Conservation (phyloP, 2,888 invertebrate species). For the Conops quadrifasciatus region DNA sequence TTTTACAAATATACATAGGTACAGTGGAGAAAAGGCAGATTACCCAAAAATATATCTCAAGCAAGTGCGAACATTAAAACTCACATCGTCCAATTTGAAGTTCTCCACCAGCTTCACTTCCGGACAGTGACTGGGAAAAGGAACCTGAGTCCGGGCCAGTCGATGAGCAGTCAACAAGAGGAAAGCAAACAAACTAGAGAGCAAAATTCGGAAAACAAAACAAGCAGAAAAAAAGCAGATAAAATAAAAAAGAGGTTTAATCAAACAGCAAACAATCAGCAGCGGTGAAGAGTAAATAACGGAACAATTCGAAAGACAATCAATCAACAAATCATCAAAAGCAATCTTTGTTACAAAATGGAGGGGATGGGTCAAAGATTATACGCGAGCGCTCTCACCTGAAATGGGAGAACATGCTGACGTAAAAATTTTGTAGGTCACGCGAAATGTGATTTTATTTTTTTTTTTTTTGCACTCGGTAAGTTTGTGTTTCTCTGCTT, state of each 20-base stretch:
- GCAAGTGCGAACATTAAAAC: no score
- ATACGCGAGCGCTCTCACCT: slow-evolving; percentile 33
- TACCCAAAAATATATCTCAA: no score
- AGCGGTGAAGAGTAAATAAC: not conserved
- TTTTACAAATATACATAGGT: not conserved
- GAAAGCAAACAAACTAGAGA: slow-evolving; percentile 13
- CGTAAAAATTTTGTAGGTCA: not conserved
- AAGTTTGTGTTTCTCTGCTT: not conserved
- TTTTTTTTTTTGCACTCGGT: not conserved
- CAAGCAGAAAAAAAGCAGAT: slow-evolving; percentile 15
- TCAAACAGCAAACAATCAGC: slow-evolving; percentile 1
- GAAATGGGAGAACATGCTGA: slow-evolving; percentile 29
- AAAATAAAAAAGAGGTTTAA: slow-evolving; percentile 23
- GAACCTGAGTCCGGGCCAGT: slow-evolving; percentile 67
- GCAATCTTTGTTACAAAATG: no score
- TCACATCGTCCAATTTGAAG: slow-evolving; percentile 68
- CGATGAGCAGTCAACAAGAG: slow-evolving; percentile 35
- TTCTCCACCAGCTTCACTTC: slow-evolving; percentile 69
- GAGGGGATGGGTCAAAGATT: slow-evolving; percentile 15
- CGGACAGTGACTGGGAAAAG: slow-evolving; percentile 73
- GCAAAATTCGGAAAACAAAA: not conserved
- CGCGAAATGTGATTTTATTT: not conserved
- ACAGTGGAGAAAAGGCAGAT: no score
- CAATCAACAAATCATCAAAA: slow-evolving; percentile 10
- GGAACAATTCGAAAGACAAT: not conserved